Percentiles rank a stretch among this genome's conserved stretches.
These are phyloP conservation scores for Chiridota heheva DNA, from an alignment of 35 echinoderm and acorn worm species.

Conservation along the genomic window DNA sequence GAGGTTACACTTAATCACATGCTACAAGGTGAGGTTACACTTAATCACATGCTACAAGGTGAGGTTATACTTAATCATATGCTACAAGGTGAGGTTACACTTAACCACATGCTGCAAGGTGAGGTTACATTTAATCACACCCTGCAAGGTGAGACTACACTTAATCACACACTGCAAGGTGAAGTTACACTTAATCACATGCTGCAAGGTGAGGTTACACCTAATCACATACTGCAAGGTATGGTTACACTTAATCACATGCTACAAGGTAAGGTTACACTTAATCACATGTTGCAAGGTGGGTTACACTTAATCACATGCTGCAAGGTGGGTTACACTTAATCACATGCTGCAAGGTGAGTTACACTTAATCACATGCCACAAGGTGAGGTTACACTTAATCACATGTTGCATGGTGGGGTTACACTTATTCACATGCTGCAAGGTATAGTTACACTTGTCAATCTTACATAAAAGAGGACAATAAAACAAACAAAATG, in stretches of 20 bases:
- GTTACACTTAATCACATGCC: slow-evolving; percentile 61
- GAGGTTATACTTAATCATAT: background rate
- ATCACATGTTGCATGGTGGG: too few species aligned
- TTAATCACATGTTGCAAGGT: too few species aligned
- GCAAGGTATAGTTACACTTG: slow-evolving; percentile 30
- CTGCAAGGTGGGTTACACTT: background rate
- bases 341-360: slow-evolving; percentile 14
- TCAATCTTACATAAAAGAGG: too few species aligned
- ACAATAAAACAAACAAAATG: too few species aligned
- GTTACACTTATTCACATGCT: background rate
- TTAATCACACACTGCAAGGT: too few species aligned
- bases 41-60: slow-evolving; percentile 16
- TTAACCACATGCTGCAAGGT: background rate
- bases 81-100: slow-evolving; percentile 9
- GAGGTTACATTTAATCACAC: too few species aligned
- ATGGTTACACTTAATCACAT: slow-evolving; percentile 61
- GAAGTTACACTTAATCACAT: too few species aligned
- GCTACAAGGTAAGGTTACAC: slow-evolving; percentile 58
- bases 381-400: slow-evolving; percentile 42
- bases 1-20: background rate
- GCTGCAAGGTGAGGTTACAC: too few species aligned
- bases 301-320: background rate
- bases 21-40: slow-evolving; percentile 24
- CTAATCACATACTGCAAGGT: too few species aligned
- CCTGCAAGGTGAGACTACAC: too few species aligned